Conservation (phyloP, 2,888 invertebrate species). For the Lomographa bimaculata region DNA sequence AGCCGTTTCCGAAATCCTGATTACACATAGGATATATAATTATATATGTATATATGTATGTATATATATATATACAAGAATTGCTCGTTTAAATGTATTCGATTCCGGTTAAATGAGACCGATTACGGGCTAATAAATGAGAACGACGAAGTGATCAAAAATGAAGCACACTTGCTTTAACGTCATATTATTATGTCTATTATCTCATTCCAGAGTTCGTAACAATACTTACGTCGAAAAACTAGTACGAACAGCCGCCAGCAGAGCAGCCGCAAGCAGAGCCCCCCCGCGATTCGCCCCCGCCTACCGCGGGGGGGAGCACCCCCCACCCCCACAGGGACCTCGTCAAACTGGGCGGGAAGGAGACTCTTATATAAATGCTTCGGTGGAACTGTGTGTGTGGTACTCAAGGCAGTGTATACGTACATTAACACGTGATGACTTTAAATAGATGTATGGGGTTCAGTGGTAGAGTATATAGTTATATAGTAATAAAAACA, state of each 20-base stretch:
- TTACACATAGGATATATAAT: too few relatives aligned
- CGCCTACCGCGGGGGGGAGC: neutral
- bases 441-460: constrained; percentile 14
- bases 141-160: too few relatives aligned
- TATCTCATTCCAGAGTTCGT: constrained; percentile 88
- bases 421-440: constrained; percentile 28
- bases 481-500: too few relatives aligned
- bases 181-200: too few relatives aligned
- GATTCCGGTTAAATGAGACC: too few relatives aligned
- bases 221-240: constrained; percentile 92
- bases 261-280: constrained; percentile 50
- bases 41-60: too few relatives aligned
- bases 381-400: constrained; percentile 44
- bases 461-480: neutral
- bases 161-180: too few relatives aligned
- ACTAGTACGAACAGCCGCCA: constrained; percentile 81
- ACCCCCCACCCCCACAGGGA: constrained; percentile 1
- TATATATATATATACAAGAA: too few relatives aligned
- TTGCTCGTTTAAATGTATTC: too few relatives aligned
- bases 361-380: constrained; percentile 75
- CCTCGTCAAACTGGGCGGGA: constrained; percentile 56
- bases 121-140: too few relatives aligned
- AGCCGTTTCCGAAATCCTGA: too few relatives aligned
- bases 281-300: constrained; percentile 32
- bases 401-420: constrained; percentile 30